Base-by-base conservation (phyloP, 2,888 invertebrate species). In the Trachelus tabidus region DNA sequence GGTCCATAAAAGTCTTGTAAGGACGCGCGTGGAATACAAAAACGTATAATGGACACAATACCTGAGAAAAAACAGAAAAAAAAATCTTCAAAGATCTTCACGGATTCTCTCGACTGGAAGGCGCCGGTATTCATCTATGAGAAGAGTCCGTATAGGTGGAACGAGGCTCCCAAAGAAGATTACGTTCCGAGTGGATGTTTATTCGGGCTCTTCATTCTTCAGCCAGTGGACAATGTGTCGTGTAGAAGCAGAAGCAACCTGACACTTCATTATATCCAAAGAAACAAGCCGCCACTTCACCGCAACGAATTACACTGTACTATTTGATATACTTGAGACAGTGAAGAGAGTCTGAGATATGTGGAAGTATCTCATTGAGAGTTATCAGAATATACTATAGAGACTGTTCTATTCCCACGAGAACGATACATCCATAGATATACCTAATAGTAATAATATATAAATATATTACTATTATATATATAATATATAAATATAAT, bases 41-140 rank as follows among this genome's bases (percentile, higher is more conserved):
- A 86, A 84, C 85, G 73, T 79, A 85, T 86, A 87, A 88, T 83
- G 83, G 85, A 85, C 83, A 88, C 87, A 86, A 88, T 88, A 82
- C 81, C 73, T 34, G 75, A 77, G 69, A n/a, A 77, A 79, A 81
- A 40, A 6, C 6, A 15, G 4, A 15, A 71, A n/a, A 76, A 80
- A 81, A 40, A 40, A 15, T 40, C 40, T 78, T 79, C 68, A 79
- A 76, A 75, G 75, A 75, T 77, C 80, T 76, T 69, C 78, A 73
- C 37, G 75, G 77, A 79, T 77, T 81, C 81, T 81, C 79, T 81
- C 79, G 83, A 79, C 80, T 82, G 81, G 81, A 81, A 84, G 83
- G 83, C 83, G 85, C 82, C 84, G 79, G 81, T 81, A 85, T 86
- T 86, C 85, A 84, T 82, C 79, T 83, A 75, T 81, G 73, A 76